Percentiles rank a stretch among this genome's conserved stretches.
Conservation (phyloP, 2,113 vertebrate genomes). For the Erinaceus europaeus region DNA sequence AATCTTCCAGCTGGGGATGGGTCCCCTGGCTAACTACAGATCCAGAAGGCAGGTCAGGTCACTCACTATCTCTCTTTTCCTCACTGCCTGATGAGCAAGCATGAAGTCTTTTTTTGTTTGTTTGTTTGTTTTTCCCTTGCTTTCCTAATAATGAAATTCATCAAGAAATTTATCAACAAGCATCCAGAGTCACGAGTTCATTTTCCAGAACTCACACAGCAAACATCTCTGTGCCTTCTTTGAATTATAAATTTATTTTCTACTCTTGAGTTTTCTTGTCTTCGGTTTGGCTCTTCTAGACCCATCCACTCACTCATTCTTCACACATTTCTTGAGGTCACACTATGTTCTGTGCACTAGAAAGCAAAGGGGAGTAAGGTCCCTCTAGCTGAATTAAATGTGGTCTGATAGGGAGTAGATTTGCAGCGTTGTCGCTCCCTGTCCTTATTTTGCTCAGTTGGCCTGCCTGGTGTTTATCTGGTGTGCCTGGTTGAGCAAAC, state of each 20-base stretch:
- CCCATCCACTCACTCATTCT: neutral
- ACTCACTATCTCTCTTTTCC: neutral
- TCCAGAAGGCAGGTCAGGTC: slow-evolving; percentile 44
- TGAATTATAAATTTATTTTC: neutral
- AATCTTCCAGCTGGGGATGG: slow-evolving; percentile 43
- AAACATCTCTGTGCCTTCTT: neutral
- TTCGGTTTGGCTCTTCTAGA: neutral
- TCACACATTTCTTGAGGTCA: neutral
- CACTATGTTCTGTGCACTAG: slow-evolving; percentile 1
- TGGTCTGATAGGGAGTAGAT: neutral
- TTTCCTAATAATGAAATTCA: slow-evolving; percentile 12
- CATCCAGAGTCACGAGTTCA: neutral
- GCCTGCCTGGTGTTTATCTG: neutral
- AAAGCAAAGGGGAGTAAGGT: neutral
- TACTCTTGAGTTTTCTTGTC: neutral
- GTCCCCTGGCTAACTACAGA: slow-evolving; percentile 48
- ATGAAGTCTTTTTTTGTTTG: neutral
- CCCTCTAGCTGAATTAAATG: neutral
- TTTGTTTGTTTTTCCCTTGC: neutral
- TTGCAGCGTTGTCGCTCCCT: neutral
- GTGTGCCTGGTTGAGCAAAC: neutral
- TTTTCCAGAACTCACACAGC: neutral
- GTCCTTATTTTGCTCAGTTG: neutral
- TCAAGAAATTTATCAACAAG: neutral
- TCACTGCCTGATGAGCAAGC: slow-evolving; percentile 14